Base-by-base conservation (phyloP, 2,888 invertebrate genomes). In the Tenthredo scrophulariae region DNA sequence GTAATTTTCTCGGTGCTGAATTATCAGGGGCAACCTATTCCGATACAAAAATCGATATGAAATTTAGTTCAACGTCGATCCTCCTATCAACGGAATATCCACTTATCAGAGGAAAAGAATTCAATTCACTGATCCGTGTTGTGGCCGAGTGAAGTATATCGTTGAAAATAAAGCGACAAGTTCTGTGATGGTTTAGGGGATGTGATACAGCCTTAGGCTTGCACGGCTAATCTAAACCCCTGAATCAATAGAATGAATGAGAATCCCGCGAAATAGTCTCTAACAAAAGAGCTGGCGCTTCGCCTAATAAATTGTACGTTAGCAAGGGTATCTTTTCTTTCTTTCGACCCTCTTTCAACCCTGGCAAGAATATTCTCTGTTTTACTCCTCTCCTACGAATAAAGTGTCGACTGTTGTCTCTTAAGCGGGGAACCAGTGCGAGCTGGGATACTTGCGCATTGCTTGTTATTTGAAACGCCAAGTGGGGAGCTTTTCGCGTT, bases 301-400 rank as follows among this genome's bases (percentile, higher is more conserved):
- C 40, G 74, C 74, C 74, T 26, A 74, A 74, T 74, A 74, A 74
- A 74, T 74, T 43, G 9, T 74, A 40, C 74, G n/a, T 74, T 74
- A 74, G 40, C 43, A 43, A 22, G 40, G 40, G 40, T 74, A 10
- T 43, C 43, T 43, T 26, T 74, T 4, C 10, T 6, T 74, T 43
- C 43, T 43, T 37, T 70, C 18, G 18, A 33, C 37, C 70, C 33
- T 46, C 37, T 9, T 40, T 74, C 37, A 74, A 74, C 40, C 74
- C 40, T 74, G 1, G 3, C 29, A 22, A 58, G 46, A 13, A 46
- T 46, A 15, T 46, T 33, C 62, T 26, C 22, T 80, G 80, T 58
- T 33, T 40, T 54, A 58, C 80, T 29, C 62, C 58, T 18, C 80
- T 33, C 80, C 5, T 10, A 33, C 43, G 75, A 26, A 75, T 50